Evolutionary conservation across 2,113 vertebrate species (phyloP), one percentile per base, ranked within the genome.

Genomic region (Microtus richardsoni): DNA sequence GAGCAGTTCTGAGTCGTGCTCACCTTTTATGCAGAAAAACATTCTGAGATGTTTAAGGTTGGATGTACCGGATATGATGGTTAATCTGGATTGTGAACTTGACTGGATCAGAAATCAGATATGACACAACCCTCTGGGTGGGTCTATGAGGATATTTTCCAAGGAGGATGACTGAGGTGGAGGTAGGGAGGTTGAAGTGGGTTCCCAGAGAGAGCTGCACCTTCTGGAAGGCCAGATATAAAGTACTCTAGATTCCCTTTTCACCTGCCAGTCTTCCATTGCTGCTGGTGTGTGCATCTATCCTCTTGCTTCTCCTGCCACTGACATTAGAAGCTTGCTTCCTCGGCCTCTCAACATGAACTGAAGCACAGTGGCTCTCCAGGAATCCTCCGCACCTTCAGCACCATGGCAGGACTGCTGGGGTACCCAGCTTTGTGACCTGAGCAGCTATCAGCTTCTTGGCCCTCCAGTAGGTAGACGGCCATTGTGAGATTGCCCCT

Each of bases 11-110:
- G 52, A 92, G 36, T 74, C 13, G 44, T 2, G 36, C 5, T 41
- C 22, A 68, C 11, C 36, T 91, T 85, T 91, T 58, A 36, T 62
- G 36, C 28, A 95, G 78, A 28, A 90, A 92, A 94, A 88, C 1
- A 30, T 78, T 49, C 47, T 12, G 79, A 94, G 47, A 62, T 58
- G 39, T 30, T 86, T 89, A 89, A 11, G 26, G 10, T n/a, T 82
- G 33, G 36, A 85, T 39, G 77, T 73, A 60, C 2, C 36, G 30
- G 22, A 77, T 26, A 70, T 52, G 66, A 17, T 52, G 52, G 64
- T 87, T 49, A 14, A 52, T 70, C 47, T 87, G 44, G 33, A 36
- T n/a, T 71, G 62, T 71, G 47, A 24, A 70, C 44, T 14, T 49
- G 17, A 71, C 6, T 26, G 13, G 17, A 68, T 68, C 9, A 22